Conservation (phyloP, 2,888 invertebrate species). For the Lamellibrachia satsuma region DNA sequence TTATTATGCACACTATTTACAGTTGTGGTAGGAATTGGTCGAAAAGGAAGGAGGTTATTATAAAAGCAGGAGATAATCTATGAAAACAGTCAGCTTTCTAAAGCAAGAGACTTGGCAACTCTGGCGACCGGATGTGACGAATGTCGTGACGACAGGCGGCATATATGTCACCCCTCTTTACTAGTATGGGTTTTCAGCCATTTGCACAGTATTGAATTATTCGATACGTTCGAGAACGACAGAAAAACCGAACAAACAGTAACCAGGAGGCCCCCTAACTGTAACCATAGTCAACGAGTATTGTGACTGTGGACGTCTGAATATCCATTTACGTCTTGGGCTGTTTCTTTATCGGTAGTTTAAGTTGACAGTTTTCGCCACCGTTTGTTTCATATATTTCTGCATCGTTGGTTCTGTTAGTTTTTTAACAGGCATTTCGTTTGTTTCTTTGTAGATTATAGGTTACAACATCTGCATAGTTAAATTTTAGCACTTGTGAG, state of each 20-base stretch:
- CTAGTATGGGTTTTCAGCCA: neutral
- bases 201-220: neutral
- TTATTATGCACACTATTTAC: too few relatives aligned
- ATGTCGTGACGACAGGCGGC: neutral
- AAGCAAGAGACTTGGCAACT: neutral
- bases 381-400: too few relatives aligned
- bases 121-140: neutral
- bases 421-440: neutral
- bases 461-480: neutral
- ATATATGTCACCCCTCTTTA: neutral
- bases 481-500: neutral
- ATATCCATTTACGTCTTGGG: neutral
- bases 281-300: neutral
- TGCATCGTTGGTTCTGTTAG: neutral
- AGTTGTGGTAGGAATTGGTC: too few relatives aligned
- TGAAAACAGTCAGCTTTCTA: neutral
- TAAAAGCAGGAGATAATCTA: too few relatives aligned
- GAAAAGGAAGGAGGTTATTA: too few relatives aligned
- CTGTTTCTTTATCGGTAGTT: neutral
- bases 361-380: neutral
- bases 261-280: neutral
- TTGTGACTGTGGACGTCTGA: neutral
- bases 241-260: neutral
- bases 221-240: neutral
- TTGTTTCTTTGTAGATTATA: neutral